Evolutionary conservation across 1,140 invertebrate genomes (phyloP).

Genomic region (Monomorium pharaonis): DNA sequence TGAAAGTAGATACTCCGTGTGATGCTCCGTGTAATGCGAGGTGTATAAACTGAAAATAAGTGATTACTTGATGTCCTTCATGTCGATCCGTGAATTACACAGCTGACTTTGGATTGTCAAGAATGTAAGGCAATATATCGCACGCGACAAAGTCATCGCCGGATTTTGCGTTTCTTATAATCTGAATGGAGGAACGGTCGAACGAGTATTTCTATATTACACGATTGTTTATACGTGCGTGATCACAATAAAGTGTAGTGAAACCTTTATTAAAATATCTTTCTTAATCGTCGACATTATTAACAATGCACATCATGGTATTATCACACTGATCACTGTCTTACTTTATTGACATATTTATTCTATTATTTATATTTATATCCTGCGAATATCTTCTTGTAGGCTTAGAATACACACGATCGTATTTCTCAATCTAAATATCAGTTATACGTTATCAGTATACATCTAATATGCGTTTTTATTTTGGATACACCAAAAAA

Average conservation of each 20-base stretch:
- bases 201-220: constrained; percentile 14
- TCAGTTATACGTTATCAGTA: not conserved
- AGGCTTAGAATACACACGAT: not conserved
- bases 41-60: not conserved
- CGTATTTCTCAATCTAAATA: not conserved
- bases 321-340: constrained; percentile 18
- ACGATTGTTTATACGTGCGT: not conserved
- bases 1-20: not conserved
- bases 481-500: not conserved
- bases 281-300: not conserved
- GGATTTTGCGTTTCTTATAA: not conserved
- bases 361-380: constrained; percentile 32
- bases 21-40: not conserved
- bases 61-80: not conserved
- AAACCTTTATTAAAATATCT: constrained; percentile 33
- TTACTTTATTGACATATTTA: constrained; percentile 15
- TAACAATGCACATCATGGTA: constrained; percentile 27
- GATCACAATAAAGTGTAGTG: not conserved
- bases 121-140: not conserved
- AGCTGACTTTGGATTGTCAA: not conserved
- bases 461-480: not conserved
- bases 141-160: not conserved
- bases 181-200: not conserved
- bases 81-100: not conserved
- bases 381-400: not conserved